Base-by-base conservation (phyloP, 1,140 invertebrate genomes). In the Dinoponera quadriceps region DNA sequence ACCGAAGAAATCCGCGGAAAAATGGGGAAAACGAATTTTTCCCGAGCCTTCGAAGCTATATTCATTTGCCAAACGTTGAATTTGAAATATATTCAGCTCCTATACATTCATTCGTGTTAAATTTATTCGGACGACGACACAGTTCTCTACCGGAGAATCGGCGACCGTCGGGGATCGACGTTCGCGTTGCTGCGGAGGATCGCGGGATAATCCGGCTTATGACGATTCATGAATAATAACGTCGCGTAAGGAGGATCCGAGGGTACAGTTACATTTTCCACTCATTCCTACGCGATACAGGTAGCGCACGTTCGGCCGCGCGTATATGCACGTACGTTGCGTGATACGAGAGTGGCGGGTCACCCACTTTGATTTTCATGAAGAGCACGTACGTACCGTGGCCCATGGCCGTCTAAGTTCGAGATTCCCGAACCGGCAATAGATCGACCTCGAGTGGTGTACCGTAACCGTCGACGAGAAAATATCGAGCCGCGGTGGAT, bases 321-420 rank as follows among this genome's bases (percentile, higher is more conserved):
- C 54, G 57, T 51, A 65, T 49, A 63, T 59, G 62, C 54, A 55
- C 63, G 59, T 54, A 72, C 75, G 59, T 75, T 25, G 63, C 38
- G 44, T 55, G 33, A 69, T 80, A 49, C 29, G 59, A 65, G 59
- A 65, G 54, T 20, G 74, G 51, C 75, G 72, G 91, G 90, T 92
- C 91, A 91, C 88, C 89, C 89, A 91, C 90, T 92, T 92, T 77
- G 88, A 91, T 89, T 90, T 91, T 92, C 87, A 92, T 93, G 91
- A 83, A 68, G 85, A 85, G 83, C 92, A 91, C 92, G 92, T 92
- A 91, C 88, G 72, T 87, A 59, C 77, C 33, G 27, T 72, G 69
- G 29, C 55, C 55, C 54, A 51, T 22, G 20, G 48, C 9, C 57
- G 54, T 54, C 82, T 44, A 66, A 48, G 59, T 72, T 55, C 55